Evolutionary conservation across 2,113 vertebrate genomes (phyloP).

Genomic region (Oncorhynchus tshawytscha): DNA sequence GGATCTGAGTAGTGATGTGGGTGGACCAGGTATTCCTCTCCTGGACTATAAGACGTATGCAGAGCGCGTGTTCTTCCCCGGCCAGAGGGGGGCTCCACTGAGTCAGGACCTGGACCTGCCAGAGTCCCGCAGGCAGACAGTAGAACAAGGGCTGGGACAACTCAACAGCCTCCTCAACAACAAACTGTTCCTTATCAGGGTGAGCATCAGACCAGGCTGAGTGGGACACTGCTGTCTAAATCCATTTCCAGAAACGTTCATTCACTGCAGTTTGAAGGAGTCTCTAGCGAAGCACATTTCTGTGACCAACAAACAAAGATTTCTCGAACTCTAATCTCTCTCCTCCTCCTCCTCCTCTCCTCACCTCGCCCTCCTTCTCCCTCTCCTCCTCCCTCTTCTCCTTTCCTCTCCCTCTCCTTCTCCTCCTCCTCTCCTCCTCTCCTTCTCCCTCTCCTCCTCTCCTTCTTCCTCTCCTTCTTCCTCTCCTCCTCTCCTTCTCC

Average conservation of each 20-base stretch:
- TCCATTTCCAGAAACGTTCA: too few relatives aligned
- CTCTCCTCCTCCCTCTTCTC: too few relatives aligned
- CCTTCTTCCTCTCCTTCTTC: not conserved
- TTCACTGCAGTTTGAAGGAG: too few relatives aligned
- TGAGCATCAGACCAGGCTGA: conserved; percentile 45
- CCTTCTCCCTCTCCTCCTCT: too few relatives aligned
- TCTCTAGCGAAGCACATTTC: too few relatives aligned
- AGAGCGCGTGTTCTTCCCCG: conserved; percentile 85
- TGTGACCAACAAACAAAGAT: too few relatives aligned
- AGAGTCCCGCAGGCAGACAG: conserved; percentile 69
- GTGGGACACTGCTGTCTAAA: too few relatives aligned
- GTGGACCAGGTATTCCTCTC: conserved; percentile 84
- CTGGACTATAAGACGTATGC: conserved; percentile 83
- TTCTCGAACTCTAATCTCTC: too few relatives aligned
- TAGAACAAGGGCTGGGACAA: conserved; percentile 84
- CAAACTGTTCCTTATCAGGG: conserved; percentile 84
- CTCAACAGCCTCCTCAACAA: conserved; percentile 88
- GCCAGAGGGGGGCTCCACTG: conserved; percentile 67
- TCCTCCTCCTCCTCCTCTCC: too few relatives aligned
- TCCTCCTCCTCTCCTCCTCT: not conserved
- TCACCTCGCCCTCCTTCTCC: too few relatives aligned
- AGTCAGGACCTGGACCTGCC: conserved; percentile 69
- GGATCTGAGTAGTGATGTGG: conserved; percentile 86
- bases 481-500: too few relatives aligned
- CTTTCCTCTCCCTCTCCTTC: accelerated